Conservation (phyloP, 2,113 vertebrate species). For the Rhegmatorhina hoffmannsi region DNA sequence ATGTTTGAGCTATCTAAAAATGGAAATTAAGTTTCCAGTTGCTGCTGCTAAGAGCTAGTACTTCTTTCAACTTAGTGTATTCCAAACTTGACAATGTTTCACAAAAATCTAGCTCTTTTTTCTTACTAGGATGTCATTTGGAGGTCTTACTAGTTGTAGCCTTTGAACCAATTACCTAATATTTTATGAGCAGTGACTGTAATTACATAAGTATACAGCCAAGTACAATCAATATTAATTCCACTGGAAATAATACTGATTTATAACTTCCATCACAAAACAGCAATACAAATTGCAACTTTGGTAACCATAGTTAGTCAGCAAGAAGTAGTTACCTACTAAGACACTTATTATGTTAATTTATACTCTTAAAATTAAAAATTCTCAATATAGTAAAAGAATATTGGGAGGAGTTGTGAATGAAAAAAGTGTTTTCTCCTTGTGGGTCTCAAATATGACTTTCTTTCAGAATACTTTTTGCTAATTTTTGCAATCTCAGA, state of each 20-base stretch:
- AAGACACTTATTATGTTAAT: neutral
- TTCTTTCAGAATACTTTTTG: neutral
- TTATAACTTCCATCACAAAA: neutral
- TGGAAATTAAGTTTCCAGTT: neutral
- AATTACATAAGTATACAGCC: neutral
- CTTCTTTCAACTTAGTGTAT: neutral
- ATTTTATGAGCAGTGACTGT: neutral
- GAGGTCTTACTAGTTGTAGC: neutral
- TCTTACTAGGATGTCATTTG: neutral
- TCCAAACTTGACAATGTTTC: neutral
- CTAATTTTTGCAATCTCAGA: neutral
- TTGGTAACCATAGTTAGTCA: neutral
- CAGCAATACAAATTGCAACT: neutral
- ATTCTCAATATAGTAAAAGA: neutral
- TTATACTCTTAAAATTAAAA: neutral
- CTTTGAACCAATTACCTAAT: neutral
- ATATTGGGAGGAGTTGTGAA: neutral
- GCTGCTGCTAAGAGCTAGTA: neutral
- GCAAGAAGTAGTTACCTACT: neutral
- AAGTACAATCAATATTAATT: conserved; percentile 2
- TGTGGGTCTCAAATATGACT: neutral
- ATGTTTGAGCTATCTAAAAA: neutral
- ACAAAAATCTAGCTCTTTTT: neutral
- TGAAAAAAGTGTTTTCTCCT: neutral
- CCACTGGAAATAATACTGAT: neutral